These are phyloP conservation scores for Brachypalpus laphriformis DNA, from an alignment of 2,888 invertebrate genomes.

Conservation along the genomic window DNA sequence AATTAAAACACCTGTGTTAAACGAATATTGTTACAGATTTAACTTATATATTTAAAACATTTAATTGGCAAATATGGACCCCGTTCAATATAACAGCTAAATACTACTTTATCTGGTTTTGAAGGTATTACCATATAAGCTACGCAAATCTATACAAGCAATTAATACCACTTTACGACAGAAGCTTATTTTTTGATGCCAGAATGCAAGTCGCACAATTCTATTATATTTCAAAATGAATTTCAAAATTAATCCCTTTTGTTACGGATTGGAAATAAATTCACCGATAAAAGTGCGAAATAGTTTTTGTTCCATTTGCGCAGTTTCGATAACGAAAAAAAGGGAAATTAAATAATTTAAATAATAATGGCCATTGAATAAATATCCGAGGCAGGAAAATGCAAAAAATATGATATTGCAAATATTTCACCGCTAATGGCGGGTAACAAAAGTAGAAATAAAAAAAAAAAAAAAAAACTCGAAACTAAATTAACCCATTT, in stretches of 20 bases:
- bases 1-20: no score
- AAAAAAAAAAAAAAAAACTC: not conserved
- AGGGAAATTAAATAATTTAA: not conserved
- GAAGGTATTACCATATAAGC: no score
- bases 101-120: no score
- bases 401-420: not conserved
- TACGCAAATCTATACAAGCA: no score
- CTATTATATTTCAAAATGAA: not conserved
- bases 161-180: no score
- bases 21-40: no score
- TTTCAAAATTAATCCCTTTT: not conserved
- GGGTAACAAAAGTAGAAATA: no score
- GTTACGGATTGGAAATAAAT: not conserved
- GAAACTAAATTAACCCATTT: conserved; percentile 5
- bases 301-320: not conserved
- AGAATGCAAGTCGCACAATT: not conserved
- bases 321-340: not conserved
- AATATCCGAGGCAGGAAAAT: not conserved
- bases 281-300: not conserved
- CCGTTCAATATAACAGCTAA: no score
- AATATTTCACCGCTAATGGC: not conserved
- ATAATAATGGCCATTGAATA: not conserved
- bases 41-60: no score
- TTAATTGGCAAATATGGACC: no score
- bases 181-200: no score